Evolutionary conservation across 2,888 invertebrate species (phyloP), one percentile per base, ranked within the genome.

Genomic region (Callimorpha dominula): DNA sequence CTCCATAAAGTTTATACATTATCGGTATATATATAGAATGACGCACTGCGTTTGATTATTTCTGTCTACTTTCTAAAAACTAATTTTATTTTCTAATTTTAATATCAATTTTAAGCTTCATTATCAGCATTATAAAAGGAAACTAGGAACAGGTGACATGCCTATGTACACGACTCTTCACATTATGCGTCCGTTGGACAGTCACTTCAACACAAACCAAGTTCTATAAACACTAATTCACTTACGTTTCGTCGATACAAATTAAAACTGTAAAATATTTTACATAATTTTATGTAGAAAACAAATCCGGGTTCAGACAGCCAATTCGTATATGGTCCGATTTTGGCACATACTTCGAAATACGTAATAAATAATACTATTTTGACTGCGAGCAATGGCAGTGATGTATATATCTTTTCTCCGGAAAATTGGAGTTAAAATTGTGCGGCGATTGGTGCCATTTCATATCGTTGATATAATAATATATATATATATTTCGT

Each of bases 261-360:
- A 83, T 84, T 85, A 88, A 82, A 88, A 80, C 81, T 88, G 85
- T 84, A 88, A 85, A 88, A 89, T 85, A 85, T 75, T 82, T 84
- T 82, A 85, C 77, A 88, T 85, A 86, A 70, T 76, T 78, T 76
- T 82, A 79, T 82, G 80, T 82, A 80, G 71, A 74, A 78, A 82
- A 78, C 65, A 81, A 86, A n/a, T 78, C 82, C 82, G 83, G 77
- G 77, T 80, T 68, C 42, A 85, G 83, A 85, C 86, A 88, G 90
- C 89, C 87, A 86, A 86, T 87, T 83, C 85, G 87, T 83, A 83
- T 87, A 91, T 93, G 93, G 94, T 94, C 93, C 94, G 84, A 89
- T 91, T 95, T 95, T 95, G 95, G 95, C 95, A 95, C 95, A 92
- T 90, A 71, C 81, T 87, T 88, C 86, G 87, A 85, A 89, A 88